Evolutionary conservation across 2,888 invertebrate species (phyloP), one percentile per base, ranked within the genome.

Genomic region (Flexamia atlantica): DNA sequence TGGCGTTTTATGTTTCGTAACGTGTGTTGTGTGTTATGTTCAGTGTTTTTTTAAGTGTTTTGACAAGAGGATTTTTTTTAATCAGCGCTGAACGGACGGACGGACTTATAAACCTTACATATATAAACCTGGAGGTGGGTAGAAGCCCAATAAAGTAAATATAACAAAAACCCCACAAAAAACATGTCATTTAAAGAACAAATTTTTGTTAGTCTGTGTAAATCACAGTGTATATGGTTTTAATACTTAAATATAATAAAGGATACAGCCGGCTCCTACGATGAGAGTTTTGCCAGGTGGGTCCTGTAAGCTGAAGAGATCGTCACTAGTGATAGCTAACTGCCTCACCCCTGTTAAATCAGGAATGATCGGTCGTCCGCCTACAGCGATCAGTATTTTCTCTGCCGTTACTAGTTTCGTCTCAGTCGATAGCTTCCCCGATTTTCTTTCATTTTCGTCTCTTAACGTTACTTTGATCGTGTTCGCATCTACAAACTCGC

Each of bases 211-310:
- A n/a, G n/a, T n/a, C n/a, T n/a, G n/a, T n/a, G n/a, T n/a, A n/a
- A n/a, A n/a, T n/a, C n/a, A n/a, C n/a, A n/a, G n/a, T n/a, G n/a
- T n/a, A n/a, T 36, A 36, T 36, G 9, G 36, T 36, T 7, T 36
- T 36, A 4, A 7, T 36, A 36, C 36, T 36, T 7, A 36, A 9
- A 7, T 9, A n/a, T 36, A 9, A 4, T 83, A 89, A 92, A 93
- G 94, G 94, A 94, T 95, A 97, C 97, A 97, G 90, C 97, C 97
- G 90, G 97, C 98, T 83, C 98, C 98, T 85, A 98, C 92, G 76
- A 97, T 92, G 12, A 98, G 91, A 20, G 97, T 98, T 91, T 97
- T 97, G 85, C 98, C 98, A 1, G 98, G 98, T 81, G 95, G 93
- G 83, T 93, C 92, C 0, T 93, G 90, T 88, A 98, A 91, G 89